Conservation (phyloP, 2,113 vertebrate species). For the Enhydra lutris region DNA sequence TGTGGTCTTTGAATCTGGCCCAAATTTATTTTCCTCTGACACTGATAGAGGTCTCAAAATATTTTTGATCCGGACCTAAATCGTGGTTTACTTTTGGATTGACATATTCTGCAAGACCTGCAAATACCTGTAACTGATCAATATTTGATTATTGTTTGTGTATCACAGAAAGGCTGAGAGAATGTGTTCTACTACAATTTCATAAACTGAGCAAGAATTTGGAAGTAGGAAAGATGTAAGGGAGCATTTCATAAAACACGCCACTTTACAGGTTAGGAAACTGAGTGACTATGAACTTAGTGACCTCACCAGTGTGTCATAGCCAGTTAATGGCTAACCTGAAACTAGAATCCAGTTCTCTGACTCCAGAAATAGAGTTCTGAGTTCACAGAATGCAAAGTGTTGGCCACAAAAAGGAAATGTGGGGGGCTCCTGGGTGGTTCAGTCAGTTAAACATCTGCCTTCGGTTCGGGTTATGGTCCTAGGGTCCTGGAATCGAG, state of each 20-base stretch:
- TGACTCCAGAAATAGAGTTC: background rate
- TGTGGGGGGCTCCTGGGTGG: too few relatives aligned
- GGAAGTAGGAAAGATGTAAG: background rate
- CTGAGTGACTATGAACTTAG: background rate
- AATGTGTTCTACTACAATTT: background rate
- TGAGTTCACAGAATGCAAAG: background rate
- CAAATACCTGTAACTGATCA: background rate
- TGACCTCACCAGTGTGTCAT: background rate
- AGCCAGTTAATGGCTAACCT: background rate
- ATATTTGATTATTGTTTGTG: background rate
- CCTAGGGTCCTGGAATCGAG: too few relatives aligned
- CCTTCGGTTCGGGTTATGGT: too few relatives aligned
- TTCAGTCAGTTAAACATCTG: too few relatives aligned
- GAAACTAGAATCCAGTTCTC: background rate
- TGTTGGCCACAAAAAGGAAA: background rate
- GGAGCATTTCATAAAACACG: background rate
- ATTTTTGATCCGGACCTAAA: background rate
- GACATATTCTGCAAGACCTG: background rate
- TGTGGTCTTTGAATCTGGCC: background rate
- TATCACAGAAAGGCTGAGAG: background rate
- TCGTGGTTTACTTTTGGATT: background rate
- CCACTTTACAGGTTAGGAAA: background rate
- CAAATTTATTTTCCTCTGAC: slow-evolving; percentile 25
- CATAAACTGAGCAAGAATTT: background rate
- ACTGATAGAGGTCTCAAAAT: background rate